phyloP scores from a whole-genome alignment of 2,797 vertebrate genomes.

The Numenius phaeopus region DNA sequence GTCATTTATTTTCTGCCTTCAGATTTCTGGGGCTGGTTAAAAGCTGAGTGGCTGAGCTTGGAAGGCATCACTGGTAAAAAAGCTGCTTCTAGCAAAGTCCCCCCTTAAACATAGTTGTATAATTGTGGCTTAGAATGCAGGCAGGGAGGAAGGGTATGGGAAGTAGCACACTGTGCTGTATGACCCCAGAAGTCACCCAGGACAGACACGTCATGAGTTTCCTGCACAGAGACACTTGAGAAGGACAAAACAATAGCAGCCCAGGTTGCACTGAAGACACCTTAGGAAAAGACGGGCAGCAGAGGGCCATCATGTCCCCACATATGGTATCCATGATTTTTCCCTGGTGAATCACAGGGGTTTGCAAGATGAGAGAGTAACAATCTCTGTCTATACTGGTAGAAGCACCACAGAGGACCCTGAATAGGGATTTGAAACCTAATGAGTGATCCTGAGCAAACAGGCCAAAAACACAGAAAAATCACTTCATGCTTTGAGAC shows the following conservation, averaged over 20 bases:
- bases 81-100: background rate
- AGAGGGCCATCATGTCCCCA: background rate
- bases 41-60: background rate
- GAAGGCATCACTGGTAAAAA: background rate
- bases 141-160: background rate
- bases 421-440: background rate
- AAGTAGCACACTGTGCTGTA: fast-evolving
- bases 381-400: background rate
- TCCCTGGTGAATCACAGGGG: background rate
- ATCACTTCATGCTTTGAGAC: background rate
- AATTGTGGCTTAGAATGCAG: background rate
- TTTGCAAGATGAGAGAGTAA: background rate
- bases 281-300: background rate
- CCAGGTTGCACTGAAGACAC: background rate
- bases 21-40: background rate
- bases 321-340: background rate
- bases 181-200: background rate
- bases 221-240: background rate
- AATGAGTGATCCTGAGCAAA: background rate
- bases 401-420: background rate
- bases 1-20: background rate
- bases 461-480: background rate
- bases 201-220: background rate
- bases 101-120: background rate
- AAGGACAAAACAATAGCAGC: background rate